Evolutionary conservation across 2,113 vertebrate genomes (phyloP), one percentile per base, ranked within the genome.

Genomic region (Pterophyllum scalare): DNA sequence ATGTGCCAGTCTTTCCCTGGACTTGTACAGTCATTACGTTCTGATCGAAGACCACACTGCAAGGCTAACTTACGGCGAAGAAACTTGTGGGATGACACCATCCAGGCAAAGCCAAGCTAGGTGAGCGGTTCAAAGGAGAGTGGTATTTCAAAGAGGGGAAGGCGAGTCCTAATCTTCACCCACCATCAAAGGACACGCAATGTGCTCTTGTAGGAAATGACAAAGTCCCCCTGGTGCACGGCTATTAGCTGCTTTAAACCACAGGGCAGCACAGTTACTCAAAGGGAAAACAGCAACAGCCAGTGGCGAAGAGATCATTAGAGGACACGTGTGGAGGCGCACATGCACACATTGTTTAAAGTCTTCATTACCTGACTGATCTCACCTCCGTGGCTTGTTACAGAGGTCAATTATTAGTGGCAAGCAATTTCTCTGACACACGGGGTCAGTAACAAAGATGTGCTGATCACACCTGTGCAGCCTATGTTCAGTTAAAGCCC

Each of bases 161-260:
- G 87, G 84, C 74, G 80, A 87, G 81, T 88, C 89, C 88, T 92
- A 93, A 94, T 94, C 89, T 92, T 82, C 77, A 75, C 46, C 76
- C 84, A 59, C 82, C 86, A 94, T 92, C 92, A 94, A 94, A 94
- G 92, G 72, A 78, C 84, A 74, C 57, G 77, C 87, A 77, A 52
- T 54, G 83, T 35, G 80, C 86, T 83, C 40, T 59, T 81, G 90
- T 81, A 93, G 93, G 90, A 94, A 94, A 94, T 93, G 93, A 93
- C 92, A 93, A 92, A 91, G 92, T 90, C 82, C 74, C 26, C 64
- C 79, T 60, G 19, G 72, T 46, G 83, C 82, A 77, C 81, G 9
- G 91, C 92, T 82, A 93, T 95, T 94, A 89, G 86, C 88, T 6
- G 86, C 89, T 80, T 82, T 93, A 92, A 94, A 94, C 93, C 91